Conservation (phyloP, 2,888 invertebrate species). For the Apotomis betuletana region DNA sequence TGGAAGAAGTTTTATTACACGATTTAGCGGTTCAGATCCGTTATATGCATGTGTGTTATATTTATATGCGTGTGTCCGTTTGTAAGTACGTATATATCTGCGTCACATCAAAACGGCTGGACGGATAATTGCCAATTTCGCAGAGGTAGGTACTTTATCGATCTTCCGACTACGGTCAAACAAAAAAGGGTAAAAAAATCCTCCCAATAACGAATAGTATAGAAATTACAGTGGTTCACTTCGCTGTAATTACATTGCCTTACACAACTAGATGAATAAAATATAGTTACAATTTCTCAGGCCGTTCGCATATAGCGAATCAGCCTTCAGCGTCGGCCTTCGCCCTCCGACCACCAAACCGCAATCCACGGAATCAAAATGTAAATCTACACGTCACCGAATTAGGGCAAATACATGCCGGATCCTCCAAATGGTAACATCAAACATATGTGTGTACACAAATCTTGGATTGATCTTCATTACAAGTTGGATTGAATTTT, state of each 20-base stretch:
- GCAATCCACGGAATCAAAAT: slow-evolving; percentile 48
- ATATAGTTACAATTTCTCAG: slow-evolving; percentile 1
- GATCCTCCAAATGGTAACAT: slow-evolving; percentile 19
- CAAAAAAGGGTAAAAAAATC: too few species aligned
- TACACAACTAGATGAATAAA: not conserved
- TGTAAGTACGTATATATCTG: too few species aligned
- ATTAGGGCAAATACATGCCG: slow-evolving; percentile 37
- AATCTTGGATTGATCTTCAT: not conserved
- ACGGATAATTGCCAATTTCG: too few species aligned
- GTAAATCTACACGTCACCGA: slow-evolving; percentile 48
- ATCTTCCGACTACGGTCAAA: too few species aligned
- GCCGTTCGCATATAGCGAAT: slow-evolving; percentile 40
- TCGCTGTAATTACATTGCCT: not conserved
- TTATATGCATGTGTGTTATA: too few species aligned
- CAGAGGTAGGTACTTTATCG: too few species aligned
- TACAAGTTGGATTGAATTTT: not conserved
- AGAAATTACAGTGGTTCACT: not conserved
- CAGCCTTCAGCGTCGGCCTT: slow-evolving; percentile 32
- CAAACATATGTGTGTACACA: slow-evolving; percentile 1
- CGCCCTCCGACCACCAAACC: slow-evolving; percentile 33
- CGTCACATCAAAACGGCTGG: too few species aligned
- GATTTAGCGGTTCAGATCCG: too few species aligned
- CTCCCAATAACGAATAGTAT: too few species aligned
- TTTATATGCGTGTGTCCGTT: too few species aligned
- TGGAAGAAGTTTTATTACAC: too few species aligned